Conservation (phyloP, 2,113 vertebrate species). For the Oxygymnocypris stewartii region DNA sequence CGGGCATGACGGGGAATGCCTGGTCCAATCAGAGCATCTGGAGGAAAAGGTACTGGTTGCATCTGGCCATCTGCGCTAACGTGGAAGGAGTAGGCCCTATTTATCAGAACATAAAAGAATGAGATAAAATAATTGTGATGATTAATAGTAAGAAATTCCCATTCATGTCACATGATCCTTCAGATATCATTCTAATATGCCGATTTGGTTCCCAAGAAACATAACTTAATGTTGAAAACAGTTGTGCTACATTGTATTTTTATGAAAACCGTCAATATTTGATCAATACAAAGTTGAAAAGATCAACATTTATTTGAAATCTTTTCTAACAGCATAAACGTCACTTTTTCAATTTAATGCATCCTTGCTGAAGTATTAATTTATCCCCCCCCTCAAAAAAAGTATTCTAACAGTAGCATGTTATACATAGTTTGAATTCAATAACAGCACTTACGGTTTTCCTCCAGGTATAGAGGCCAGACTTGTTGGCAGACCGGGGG, state of each 20-base stretch:
- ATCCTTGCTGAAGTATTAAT: background rate
- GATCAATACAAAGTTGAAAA: background rate
- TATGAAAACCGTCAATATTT: background rate
- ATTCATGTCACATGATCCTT: background rate
- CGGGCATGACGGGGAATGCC: constrained; percentile 94
- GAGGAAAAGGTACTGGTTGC: constrained; percentile 96
- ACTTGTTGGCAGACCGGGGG: constrained; percentile 86
- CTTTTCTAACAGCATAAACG: background rate
- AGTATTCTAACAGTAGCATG: background rate
- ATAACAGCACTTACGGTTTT: constrained; percentile 84
- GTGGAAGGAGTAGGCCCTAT: constrained; percentile 93
- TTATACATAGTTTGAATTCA: background rate
- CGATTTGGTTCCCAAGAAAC: no score
- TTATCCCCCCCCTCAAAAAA: background rate
- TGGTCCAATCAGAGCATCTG: constrained; percentile 90
- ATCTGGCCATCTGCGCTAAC: constrained; percentile 96
- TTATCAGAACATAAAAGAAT: background rate
- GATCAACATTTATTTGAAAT: background rate
- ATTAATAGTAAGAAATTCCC: background rate
- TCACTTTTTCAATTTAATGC: background rate
- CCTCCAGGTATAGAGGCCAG: constrained; percentile 92
- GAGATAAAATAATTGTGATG: background rate
- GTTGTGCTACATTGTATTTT: background rate
- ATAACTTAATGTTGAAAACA: background rate
- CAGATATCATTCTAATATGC: background rate